Evolutionary conservation across 2,113 vertebrate species (phyloP).

Genomic region (Megaceryle maxima): DNA sequence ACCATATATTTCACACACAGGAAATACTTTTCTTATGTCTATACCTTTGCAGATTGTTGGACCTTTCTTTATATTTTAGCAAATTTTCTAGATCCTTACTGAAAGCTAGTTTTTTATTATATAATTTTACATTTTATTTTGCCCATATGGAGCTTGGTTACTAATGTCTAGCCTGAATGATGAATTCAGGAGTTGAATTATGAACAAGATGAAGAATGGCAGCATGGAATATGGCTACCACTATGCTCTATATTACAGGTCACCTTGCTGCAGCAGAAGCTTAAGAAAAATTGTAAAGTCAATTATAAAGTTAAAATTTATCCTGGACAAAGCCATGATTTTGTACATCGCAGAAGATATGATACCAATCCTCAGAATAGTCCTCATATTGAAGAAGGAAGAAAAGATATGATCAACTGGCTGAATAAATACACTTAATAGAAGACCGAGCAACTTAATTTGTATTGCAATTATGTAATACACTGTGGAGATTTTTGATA

Average conservation of each 20-base stretch:
- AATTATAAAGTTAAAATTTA: conserved; percentile 84
- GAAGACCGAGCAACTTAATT: not conserved
- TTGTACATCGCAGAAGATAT: conserved; percentile 85
- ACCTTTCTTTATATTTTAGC: not conserved
- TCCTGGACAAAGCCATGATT: conserved; percentile 84
- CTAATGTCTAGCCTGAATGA: not conserved
- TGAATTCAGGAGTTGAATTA: not conserved
- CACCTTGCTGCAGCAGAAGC: conserved; percentile 69
- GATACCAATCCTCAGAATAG: conserved; percentile 83
- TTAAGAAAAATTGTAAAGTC: conserved; percentile 79
- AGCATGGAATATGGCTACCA: not conserved
- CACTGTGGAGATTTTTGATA: not conserved
- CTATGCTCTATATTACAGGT: conserved; percentile 60
- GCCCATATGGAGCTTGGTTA: not conserved
- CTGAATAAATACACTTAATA: conserved; percentile 83
- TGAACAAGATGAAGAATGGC: not conserved
- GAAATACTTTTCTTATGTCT: not conserved
- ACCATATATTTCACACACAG: not conserved
- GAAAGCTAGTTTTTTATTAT: not conserved
- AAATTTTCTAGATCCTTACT: not conserved
- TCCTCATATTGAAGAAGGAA: conserved; percentile 81
- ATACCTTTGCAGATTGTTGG: not conserved
- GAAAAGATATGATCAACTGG: conserved; percentile 87
- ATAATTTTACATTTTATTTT: not conserved
- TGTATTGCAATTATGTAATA: not conserved